Evolutionary conservation across 2,113 vertebrate genomes (phyloP).

Genomic region (Gorsachius goisagi): DNA sequence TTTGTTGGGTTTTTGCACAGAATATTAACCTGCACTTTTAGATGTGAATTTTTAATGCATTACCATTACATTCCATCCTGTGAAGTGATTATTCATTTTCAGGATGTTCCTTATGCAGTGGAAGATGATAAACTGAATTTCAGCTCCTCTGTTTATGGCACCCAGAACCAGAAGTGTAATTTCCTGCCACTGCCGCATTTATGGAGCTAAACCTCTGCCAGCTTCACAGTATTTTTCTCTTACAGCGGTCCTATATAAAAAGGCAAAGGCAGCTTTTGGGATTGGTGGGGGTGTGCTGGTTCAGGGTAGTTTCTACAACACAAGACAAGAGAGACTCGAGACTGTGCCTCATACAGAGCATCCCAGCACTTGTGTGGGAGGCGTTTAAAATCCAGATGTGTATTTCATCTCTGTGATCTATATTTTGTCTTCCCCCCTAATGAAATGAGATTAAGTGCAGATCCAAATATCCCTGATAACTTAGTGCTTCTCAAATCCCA

Average conservation of each 20-base stretch:
- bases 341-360: not conserved
- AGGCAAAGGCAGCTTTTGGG: not conserved
- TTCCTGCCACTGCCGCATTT: conserved; percentile 47
- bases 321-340: not conserved
- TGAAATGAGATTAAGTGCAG: not conserved
- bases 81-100: conserved; percentile 64
- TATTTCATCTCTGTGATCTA: not conserved
- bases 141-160: conserved; percentile 44
- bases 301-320: not conserved
- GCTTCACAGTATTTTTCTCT: not conserved
- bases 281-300: not conserved
- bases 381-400: not conserved
- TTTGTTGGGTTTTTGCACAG: conserved; percentile 61
- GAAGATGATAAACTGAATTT: conserved; percentile 64
- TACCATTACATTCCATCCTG: conserved; percentile 53
- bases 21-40: conserved; percentile 67
- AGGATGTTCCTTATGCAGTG: conserved; percentile 49
- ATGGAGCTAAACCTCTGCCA: not conserved
- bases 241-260: not conserved
- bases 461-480: not conserved
- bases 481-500: not conserved
- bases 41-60: conserved; percentile 66
- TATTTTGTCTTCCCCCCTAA: not conserved
- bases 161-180: conserved; percentile 40
- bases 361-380: not conserved